Evolutionary conservation across 2,888 invertebrate genomes (phyloP).

Genomic region (Plebejus argus): DNA sequence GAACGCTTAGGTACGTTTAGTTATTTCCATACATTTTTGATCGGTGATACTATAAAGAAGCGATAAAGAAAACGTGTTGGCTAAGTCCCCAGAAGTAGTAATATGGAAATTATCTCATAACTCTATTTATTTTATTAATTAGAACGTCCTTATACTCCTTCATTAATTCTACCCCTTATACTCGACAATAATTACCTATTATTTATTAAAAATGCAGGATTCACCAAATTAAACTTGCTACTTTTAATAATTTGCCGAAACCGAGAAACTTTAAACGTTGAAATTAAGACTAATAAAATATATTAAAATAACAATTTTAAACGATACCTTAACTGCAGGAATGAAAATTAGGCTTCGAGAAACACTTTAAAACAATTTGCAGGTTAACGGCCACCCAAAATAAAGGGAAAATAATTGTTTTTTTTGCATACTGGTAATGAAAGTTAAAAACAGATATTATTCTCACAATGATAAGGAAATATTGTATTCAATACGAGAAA

Average conservation of each 20-base stretch:
- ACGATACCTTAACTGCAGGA: not conserved
- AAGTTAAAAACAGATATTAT: not conserved
- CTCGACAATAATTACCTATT: no score
- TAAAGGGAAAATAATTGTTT: not conserved
- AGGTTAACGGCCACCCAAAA: not conserved
- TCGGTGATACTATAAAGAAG: no score
- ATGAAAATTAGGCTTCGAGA: not conserved
- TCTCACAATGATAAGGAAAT: not conserved
- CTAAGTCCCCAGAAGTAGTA: no score
- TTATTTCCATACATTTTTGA: no score
- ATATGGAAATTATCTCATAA: no score
- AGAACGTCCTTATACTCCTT: no score
- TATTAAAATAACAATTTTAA: not conserved
- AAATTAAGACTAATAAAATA: constrained; percentile 16
- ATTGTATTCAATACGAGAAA: not conserved
- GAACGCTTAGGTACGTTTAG: no score
- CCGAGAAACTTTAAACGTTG: not conserved
- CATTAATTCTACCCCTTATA: no score
- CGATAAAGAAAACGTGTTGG: no score
- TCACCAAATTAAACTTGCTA: no score
- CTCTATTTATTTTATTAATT: no score
- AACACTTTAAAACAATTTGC: constrained; percentile 8
- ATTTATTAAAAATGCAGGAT: no score
- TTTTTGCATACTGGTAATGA: not conserved
- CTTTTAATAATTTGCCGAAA: not conserved